Base-by-base conservation (phyloP, 2,888 invertebrate species). In the Netelia fuscicornis region DNA sequence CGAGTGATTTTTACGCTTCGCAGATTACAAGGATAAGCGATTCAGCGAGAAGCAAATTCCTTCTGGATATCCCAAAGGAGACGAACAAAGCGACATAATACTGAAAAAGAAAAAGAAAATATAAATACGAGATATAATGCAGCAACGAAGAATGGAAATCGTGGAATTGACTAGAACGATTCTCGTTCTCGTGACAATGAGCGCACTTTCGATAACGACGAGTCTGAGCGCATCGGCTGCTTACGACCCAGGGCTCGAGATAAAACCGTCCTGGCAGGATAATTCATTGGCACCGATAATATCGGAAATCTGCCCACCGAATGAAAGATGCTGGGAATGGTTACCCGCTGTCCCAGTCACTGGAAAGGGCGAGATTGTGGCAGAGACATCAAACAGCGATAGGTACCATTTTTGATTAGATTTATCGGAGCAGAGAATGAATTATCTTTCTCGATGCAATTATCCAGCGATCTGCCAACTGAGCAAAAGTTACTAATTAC, bases 281-380 rank as follows among this genome's bases (percentile, higher is more conserved):
- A 85, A 81, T 56, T 64, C 79, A 1, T 65, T 85, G 5, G 84
- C 87, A 3, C 58, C 87, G 17, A 78, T 90, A 17, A 84, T 89
- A 11, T 60, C 89, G 17, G 85, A 89, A 10, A 86, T 87, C 13
- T 92, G 92, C 56, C 84, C 89, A 3, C 64, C 88, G 0, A 88
- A 83, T 2, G 89, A 86, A n/a, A 85, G 81, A 42, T 92, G 92
- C 81, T 91, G 90, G 90, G 88, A 86, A 75, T 90, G 88, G 89
- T 72, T 90, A 56, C 88, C 91, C 5, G 58, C 77, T 6, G 60
- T 87, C 44, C 79, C 87, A n/a, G 54, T 77, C 30, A 67, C 86
- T 17, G 65, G 65, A 10, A 79, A 85, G 52, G 84, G 80, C 25
- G 71, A 85, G 13, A 58, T 85, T 20, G 9, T 86, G 13, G 76